These are phyloP conservation scores for Volucella inflata DNA, from an alignment of 2,888 invertebrate species.

Conservation along the genomic window DNA sequence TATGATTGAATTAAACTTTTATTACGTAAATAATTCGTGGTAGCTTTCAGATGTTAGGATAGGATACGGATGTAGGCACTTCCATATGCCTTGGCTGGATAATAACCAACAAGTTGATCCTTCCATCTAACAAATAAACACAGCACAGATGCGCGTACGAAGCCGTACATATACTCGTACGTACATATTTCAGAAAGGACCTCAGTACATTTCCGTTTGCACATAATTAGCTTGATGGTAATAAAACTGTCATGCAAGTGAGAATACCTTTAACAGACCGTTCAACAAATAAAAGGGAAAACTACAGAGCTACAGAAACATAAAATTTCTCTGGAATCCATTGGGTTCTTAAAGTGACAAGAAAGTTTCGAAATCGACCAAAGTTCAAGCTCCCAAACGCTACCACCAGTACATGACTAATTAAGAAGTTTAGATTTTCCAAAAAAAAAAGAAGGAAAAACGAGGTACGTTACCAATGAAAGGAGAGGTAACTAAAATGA, in stretches of 20 bases:
- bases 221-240: constrained; percentile 20
- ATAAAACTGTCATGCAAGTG: neutral
- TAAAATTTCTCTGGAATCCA: too few relatives aligned
- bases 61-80: too few relatives aligned
- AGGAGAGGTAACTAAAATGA: too few relatives aligned
- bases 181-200: neutral
- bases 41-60: constrained; percentile 29
- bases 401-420: too few relatives aligned
- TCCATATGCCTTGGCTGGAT: constrained; percentile 34
- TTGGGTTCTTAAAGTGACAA: too few relatives aligned
- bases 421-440: too few relatives aligned
- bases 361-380: too few relatives aligned
- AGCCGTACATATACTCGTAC: constrained; percentile 2
- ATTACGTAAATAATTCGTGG: constrained; percentile 53
- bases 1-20: constrained; percentile 73
- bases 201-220: constrained; percentile 11
- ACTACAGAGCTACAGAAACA: too few relatives aligned
- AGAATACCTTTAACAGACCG: neutral
- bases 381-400: too few relatives aligned
- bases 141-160: neutral
- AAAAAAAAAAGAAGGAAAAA: too few relatives aligned
- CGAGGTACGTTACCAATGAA: too few relatives aligned
- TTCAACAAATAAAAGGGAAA: neutral
- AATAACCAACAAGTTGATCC: constrained; percentile 71
- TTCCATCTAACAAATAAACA: constrained; percentile 39